Percentiles rank a stretch among this genome's conserved stretches.
Evolutionary conservation across 2,113 vertebrate genomes (phyloP).

Genomic region (cat (Felis catus)): DNA sequence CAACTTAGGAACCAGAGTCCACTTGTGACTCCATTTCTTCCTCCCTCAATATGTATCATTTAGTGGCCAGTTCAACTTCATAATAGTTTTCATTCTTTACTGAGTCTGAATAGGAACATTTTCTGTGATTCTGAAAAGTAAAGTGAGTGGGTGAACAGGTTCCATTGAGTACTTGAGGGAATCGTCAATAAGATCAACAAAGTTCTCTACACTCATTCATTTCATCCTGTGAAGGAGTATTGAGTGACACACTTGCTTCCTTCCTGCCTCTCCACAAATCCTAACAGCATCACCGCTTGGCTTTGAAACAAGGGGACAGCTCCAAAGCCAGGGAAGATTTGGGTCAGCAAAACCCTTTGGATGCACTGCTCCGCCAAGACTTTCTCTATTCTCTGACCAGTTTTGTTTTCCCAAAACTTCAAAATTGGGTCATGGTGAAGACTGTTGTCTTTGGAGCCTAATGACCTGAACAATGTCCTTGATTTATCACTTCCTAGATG

Average conservation of each 20-base stretch:
- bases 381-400: neutral
- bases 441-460: neutral
- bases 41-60: neutral
- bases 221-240: neutral
- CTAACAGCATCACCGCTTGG: neutral
- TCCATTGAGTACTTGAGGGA: neutral
- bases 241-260: neutral
- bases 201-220: neutral
- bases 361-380: neutral
- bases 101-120: neutral
- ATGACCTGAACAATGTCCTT: neutral
- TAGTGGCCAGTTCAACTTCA: neutral
- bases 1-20: neutral
- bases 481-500: neutral
- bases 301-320: neutral
- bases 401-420: neutral
- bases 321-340: neutral
- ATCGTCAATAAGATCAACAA: neutral
- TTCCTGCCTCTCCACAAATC: neutral
- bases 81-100: neutral
- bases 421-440: neutral
- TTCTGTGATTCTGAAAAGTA: neutral
- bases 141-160: neutral
- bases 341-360: neutral
- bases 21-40: neutral